Evolutionary conservation across 2,797 vertebrate species (phyloP).

Genomic region (Muscicapa comitata): DNA sequence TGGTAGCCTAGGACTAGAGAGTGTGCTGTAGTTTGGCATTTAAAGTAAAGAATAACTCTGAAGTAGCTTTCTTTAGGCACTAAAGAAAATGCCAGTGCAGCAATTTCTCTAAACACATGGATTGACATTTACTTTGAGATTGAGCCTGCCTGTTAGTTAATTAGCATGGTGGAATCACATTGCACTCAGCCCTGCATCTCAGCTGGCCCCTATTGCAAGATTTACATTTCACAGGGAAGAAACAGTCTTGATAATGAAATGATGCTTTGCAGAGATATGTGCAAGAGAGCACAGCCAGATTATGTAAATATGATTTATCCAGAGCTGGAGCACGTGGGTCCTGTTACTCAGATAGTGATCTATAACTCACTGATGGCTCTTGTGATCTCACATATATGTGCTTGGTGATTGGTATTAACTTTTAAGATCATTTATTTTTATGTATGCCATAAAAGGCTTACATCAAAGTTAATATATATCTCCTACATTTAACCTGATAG

Average conservation of each 20-base stretch:
- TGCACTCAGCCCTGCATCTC: not conserved
- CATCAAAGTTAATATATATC: constrained; percentile 18
- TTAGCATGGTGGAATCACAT: not conserved
- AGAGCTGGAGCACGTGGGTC: not conserved
- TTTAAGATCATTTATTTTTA: constrained; percentile 21
- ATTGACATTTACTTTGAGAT: not conserved
- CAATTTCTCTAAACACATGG: constrained; percentile 7
- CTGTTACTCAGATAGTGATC: not conserved
- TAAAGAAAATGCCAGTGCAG: not conserved
- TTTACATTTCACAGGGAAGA: constrained; percentile 52
- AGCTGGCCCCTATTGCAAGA: not conserved
- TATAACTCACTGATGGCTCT: constrained; percentile 6
- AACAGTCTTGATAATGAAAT: constrained; percentile 19
- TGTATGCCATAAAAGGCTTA: constrained; percentile 38
- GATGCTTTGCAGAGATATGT: constrained; percentile 26
- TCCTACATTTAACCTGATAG: not conserved
- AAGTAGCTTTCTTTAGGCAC: not conserved
- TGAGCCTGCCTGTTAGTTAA: constrained; percentile 19
- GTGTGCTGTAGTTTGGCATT: not conserved
- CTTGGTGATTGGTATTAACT: not conserved
- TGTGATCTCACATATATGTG: constrained; percentile 15
- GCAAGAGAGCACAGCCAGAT: not conserved
- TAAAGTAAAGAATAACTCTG: not conserved
- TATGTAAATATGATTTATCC: constrained; percentile 39
- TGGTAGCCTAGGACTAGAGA: not conserved